Percentiles rank a stretch among this genome's conserved stretches.
phyloP scores from a whole-genome alignment of 2,888 invertebrate genomes.

The Lamellibrachia satsuma region DNA sequence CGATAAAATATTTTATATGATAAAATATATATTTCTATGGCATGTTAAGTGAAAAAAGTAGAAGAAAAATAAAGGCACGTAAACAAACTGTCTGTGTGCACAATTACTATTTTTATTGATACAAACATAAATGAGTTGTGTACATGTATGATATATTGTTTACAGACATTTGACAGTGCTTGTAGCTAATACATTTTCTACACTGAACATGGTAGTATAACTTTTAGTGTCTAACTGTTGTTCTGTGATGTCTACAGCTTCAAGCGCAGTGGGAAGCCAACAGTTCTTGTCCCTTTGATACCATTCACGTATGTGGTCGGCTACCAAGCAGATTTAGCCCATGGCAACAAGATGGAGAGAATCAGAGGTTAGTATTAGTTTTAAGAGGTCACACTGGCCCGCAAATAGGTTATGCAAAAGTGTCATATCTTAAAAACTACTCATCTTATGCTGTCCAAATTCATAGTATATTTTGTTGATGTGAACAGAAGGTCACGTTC shows the following conservation, averaged over 20 bases:
- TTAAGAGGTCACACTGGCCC: too few species aligned
- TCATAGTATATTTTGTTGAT: too few species aligned
- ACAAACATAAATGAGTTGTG: too few species aligned
- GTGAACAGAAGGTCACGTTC: too few species aligned
- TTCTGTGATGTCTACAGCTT: conserved; percentile 33
- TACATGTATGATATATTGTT: conserved; percentile 14
- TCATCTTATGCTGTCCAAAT: too few species aligned
- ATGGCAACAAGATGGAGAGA: conserved; percentile 80
- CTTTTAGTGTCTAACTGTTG: neutral
- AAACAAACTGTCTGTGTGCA: neutral
- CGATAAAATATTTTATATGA: neutral
- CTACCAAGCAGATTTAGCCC: conserved; percentile 80
- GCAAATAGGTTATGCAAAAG: too few species aligned
- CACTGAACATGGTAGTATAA: neutral
- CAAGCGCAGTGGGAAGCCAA: conserved; percentile 67
- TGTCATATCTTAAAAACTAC: too few species aligned
- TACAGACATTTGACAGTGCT: neutral
- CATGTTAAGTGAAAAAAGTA: neutral
- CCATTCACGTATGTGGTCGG: conserved; percentile 78
- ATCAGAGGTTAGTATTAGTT: conserved; percentile 72
- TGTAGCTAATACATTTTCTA: neutral
- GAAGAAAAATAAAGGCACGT: neutral
- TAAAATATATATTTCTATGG: neutral
- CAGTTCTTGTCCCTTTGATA: conserved; percentile 74
- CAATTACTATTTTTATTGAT: neutral